Evolutionary conservation across 2,113 vertebrate genomes (phyloP), one percentile per base, ranked within the genome.

Genomic region (Larimichthys polyactis): DNA sequence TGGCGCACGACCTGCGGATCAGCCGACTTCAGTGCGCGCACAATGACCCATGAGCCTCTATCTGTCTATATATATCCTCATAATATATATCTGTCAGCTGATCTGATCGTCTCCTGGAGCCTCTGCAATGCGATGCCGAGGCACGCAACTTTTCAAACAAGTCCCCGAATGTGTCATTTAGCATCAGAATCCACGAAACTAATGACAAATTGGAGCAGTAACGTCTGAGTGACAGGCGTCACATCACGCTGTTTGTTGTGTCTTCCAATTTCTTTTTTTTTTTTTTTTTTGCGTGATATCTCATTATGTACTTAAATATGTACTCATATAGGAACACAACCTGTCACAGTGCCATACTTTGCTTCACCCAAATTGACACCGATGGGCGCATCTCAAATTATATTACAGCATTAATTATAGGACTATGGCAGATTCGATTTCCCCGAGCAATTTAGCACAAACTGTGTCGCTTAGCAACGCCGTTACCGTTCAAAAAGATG

Each of bases 391-490:
- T 86, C 70, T 86, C 75, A 81, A 88, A 90, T 80, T 9, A 88
- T 79, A 91, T 83, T 85, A 82, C 64, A 65, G 82, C 84, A 83
- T 88, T 86, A 91, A 92, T 92, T 92, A 85, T 81, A 87, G 87
- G 84, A 85, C 85, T 89, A 66, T 80, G 66, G 78, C 69, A 89
- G 84, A 90, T 93, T 90, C 88, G 78, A 92, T 84, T 85, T 74
- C 81, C 81, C 55, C 49, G 2, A 77, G 91, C 87, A 78, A 87
- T 89, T 81, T 86, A 66, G 78, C 59, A 79, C 80, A 81, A 89
- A 84, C 81, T 27, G 82, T 48, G 91, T 93, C 88, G 87, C 91
- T 83, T 89, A 93, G 93, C 91, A 93, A 94, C 90, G 63, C 80
- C n/a, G 78, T 55, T 54, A n/a, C 72, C 15, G 60, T 29, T 87